Evolutionary conservation across 2,113 vertebrate genomes (phyloP).

Genomic region (Leucopsar rothschildi): DNA sequence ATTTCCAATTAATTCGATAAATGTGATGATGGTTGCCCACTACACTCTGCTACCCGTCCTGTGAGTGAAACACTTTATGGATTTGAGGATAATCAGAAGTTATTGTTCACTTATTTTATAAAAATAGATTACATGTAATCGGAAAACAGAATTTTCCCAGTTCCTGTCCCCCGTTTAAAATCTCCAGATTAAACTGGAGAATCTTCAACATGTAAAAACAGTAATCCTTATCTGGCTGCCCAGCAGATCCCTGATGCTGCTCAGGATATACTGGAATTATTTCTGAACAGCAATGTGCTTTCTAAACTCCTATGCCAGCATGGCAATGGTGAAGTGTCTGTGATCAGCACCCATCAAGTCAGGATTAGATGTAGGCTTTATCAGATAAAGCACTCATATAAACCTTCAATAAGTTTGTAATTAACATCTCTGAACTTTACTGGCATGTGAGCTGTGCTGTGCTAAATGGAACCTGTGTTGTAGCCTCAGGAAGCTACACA

Average conservation of each 20-base stretch:
- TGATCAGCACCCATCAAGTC: background rate
- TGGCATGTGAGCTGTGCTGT: background rate
- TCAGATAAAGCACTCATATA: background rate
- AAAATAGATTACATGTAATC: background rate
- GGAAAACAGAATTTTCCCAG: background rate
- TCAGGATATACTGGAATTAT: background rate
- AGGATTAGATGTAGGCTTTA: background rate
- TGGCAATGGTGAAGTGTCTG: background rate
- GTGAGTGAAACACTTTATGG: background rate
- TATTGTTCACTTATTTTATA: background rate
- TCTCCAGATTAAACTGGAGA: background rate
- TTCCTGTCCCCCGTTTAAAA: background rate
- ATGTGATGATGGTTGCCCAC: background rate
- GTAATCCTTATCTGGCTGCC: background rate
- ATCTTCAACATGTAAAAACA: background rate
- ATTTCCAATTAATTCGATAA: background rate
- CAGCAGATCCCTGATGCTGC: background rate
- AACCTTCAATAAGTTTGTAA: background rate
- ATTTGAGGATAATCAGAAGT: background rate
- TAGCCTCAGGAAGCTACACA: background rate
- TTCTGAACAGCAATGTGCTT: background rate
- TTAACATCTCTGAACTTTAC: background rate
- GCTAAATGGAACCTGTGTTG: background rate
- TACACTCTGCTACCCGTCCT: background rate
- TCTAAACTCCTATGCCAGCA: background rate